Evolutionary conservation across 2,797 vertebrate species (phyloP).

Genomic region (Sylvilagus floridanus): DNA sequence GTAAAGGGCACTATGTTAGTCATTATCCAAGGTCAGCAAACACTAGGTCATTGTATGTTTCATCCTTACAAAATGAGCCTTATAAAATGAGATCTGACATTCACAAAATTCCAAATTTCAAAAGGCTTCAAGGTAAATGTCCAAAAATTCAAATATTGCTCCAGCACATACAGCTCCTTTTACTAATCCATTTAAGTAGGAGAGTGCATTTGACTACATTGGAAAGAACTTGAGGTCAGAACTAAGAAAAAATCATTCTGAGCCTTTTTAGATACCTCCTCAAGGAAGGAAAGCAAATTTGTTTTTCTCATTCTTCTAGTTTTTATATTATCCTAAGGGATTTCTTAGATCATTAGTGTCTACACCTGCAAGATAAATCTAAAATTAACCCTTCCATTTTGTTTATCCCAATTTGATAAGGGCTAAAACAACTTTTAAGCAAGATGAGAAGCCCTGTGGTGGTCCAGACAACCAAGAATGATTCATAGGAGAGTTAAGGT

Average conservation of each 20-base stretch:
- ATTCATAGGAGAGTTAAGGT: neutral
- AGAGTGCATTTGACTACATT: neutral
- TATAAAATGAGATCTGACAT: neutral
- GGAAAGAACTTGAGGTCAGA: neutral
- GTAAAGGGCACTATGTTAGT: neutral
- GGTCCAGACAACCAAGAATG: neutral
- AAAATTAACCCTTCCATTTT: constrained; percentile 29
- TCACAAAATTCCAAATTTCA: neutral
- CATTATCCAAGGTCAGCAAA: neutral
- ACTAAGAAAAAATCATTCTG: neutral
- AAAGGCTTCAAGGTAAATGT: neutral
- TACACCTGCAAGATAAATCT: neutral
- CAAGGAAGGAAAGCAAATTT: neutral
- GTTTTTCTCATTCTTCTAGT: neutral
- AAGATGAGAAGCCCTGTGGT: neutral
- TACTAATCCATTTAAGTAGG: neutral
- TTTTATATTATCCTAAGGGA: neutral
- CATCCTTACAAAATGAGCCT: neutral
- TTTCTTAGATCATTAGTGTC: neutral
- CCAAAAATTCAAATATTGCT: neutral
- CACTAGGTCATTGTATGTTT: neutral
- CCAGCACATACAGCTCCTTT: neutral
- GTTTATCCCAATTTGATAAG: neutral
- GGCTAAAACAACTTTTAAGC: neutral
- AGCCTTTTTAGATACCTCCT: neutral